phyloP scores from a whole-genome alignment of 1,140 invertebrate species.

The Ceratina japonica region DNA sequence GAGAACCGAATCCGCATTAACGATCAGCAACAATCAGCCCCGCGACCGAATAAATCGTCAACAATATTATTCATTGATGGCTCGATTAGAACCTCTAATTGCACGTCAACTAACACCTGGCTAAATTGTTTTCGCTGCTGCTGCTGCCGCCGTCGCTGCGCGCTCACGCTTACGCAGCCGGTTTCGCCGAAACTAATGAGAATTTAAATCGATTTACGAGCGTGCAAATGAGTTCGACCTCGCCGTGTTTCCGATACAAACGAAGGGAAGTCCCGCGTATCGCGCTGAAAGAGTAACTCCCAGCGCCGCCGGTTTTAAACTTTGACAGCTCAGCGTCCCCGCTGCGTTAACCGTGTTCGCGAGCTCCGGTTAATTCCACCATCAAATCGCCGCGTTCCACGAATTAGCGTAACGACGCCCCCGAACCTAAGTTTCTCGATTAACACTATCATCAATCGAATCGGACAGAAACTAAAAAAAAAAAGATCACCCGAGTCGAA shows the following conservation, averaged over 20 bases:
- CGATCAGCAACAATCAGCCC: background rate
- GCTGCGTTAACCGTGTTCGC: background rate
- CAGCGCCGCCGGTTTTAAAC: background rate
- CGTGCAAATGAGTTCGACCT: constrained; percentile 24
- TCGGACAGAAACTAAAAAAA: too few species aligned
- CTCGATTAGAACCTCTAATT: constrained; percentile 61
- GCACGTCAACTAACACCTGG: constrained; percentile 35
- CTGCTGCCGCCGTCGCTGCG: background rate
- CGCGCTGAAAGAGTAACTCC: background rate
- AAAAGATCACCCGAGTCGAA: too few species aligned
- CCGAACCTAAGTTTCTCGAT: too few species aligned
- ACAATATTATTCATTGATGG: constrained; percentile 52
- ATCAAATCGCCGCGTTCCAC: background rate
- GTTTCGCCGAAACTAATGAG: constrained; percentile 47
- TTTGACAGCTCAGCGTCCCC: background rate
- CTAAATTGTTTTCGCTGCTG: constrained; percentile 47
- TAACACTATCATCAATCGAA: too few species aligned
- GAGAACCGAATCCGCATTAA: background rate
- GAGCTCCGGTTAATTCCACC: constrained; percentile 4
- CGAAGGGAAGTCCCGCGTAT: constrained; percentile 8
- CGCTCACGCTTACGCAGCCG: background rate
- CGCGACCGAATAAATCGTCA: constrained; percentile 36
- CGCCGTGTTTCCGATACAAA: constrained; percentile 16
- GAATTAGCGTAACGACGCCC: background rate
- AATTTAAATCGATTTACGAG: constrained; percentile 50